Evolutionary conservation across 2,888 invertebrate species (phyloP).

Genomic region (Periphyllus acericola): DNA sequence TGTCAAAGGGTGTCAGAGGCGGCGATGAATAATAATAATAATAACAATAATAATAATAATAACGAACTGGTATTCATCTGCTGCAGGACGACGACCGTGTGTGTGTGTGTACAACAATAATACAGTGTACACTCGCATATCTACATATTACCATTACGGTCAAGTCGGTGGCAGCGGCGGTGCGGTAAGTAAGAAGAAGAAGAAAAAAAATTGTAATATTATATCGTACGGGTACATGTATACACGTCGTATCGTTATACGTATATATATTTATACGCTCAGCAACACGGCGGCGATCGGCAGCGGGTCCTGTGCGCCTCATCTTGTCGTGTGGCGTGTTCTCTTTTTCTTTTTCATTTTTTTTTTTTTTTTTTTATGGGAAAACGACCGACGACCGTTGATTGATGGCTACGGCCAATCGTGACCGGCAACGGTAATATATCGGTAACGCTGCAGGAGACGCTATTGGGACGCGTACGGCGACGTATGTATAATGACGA

Average conservation of each 20-base stretch:
- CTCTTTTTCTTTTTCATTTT: background rate
- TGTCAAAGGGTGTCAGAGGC: conserved; percentile 33
- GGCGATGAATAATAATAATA: conserved; percentile 29
- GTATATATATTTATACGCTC: no score
- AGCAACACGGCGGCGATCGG: no score
- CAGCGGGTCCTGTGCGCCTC: background rate
- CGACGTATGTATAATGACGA: background rate
- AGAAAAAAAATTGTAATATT: background rate
- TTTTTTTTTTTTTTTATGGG: background rate
- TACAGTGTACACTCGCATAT: background rate
- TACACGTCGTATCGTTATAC: background rate
- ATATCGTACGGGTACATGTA: background rate
- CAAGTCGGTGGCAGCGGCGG: conserved; percentile 21
- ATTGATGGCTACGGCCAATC: conserved; percentile 58
- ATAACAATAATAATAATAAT: conserved; percentile 5
- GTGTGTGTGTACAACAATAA: no score
- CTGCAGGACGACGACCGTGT: background rate
- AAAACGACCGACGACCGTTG: conserved; percentile 46
- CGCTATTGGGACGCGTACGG: background rate
- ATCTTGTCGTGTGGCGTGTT: conserved; percentile 15
- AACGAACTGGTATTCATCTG: conserved; percentile 31
- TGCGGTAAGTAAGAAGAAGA: no score
- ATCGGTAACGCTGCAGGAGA: conserved; percentile 51
- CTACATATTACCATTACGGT: conserved; percentile 2
- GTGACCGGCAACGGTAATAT: conserved; percentile 41